Evolutionary conservation across 2,797 vertebrate species (phyloP), one percentile per base, ranked within the genome.

Genomic region (Chaetodon trifasciatus): DNA sequence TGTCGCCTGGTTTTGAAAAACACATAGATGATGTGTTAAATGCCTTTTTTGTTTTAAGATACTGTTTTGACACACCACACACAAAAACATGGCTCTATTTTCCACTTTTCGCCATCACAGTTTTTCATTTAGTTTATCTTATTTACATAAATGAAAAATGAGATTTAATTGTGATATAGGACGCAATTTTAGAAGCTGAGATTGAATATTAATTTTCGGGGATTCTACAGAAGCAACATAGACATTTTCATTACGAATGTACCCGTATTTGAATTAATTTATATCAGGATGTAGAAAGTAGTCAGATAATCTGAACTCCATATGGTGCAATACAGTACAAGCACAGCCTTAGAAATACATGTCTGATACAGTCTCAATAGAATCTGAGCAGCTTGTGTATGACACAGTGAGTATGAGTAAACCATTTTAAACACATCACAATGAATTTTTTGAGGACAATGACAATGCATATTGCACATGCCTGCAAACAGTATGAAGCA

Each of bases 401-500:
- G 5, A 42, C 17, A 0, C 24, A 49, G 21, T 32, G 28, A 32
- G 2, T 42, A 24, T 53, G 4, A 40, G 4, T 61, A 32, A n/a
- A 52, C 47, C 1, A 3, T 55, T 53, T 47, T 13, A 32, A 73
- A 74, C 10, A n/a, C 42, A 23, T 21, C 13, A 17, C 61, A 32
- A 37, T 42, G 23, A 56, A 62, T 39, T 52, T 70, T 69, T 76
- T 1, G 13, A 55, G 7, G 39, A 55, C 0, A 3, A 57, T 23
- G 64, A 32, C n/a, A 77, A 67, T 23, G 42, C 44, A 47, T 39
- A 23, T 19, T 73, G 19, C 8, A 74, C 53, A 77, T 68, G 0
- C 6, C 11, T 50, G 15, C 2, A 63, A 70, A 61, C 39, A 78
- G 1, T 40, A 53, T 8, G 9, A 39, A 55, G 24, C 16, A 46